These are phyloP conservation scores for Melinaea menophilus DNA, from an alignment of 2,888 invertebrate genomes.

Conservation along the genomic window DNA sequence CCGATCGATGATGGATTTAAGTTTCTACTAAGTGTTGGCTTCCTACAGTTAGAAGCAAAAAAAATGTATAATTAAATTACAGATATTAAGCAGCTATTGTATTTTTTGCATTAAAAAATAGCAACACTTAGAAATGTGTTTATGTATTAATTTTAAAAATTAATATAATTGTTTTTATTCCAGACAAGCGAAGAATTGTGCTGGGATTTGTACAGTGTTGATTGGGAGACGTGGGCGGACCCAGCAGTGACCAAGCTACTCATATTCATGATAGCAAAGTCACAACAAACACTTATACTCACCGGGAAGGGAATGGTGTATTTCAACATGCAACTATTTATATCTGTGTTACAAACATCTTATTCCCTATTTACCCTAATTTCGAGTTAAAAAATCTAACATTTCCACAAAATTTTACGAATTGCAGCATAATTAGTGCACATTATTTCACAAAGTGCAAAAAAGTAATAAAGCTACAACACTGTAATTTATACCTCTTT, in stretches of 20 bases:
- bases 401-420: neutral
- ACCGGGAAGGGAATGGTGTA: constrained; percentile 51
- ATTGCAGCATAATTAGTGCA: constrained; percentile 1
- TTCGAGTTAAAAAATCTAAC: constrained; percentile 34
- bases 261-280: constrained; percentile 52
- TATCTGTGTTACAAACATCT: constrained; percentile 59
- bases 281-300: constrained; percentile 49
- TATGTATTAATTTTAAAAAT: too few species aligned
- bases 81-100: too few species aligned
- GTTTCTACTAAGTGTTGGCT: neutral
- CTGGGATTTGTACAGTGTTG: constrained; percentile 45
- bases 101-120: too few species aligned
- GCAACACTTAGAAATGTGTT: too few species aligned
- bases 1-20: too few species aligned
- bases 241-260: constrained; percentile 44
- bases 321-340: constrained; percentile 59
- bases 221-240: constrained; percentile 51
- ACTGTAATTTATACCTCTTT: too few species aligned
- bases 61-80: too few species aligned
- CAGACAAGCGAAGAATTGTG: constrained; percentile 50
- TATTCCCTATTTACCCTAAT: constrained; percentile 62
- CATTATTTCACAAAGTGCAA: neutral
- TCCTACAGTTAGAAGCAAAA: too few species aligned
- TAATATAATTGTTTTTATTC: constrained; percentile 24
- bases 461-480: too few species aligned